Evolutionary conservation across 2,888 invertebrate genomes (phyloP), one percentile per base, ranked within the genome.

Genomic region (Pyralis farinalis): DNA sequence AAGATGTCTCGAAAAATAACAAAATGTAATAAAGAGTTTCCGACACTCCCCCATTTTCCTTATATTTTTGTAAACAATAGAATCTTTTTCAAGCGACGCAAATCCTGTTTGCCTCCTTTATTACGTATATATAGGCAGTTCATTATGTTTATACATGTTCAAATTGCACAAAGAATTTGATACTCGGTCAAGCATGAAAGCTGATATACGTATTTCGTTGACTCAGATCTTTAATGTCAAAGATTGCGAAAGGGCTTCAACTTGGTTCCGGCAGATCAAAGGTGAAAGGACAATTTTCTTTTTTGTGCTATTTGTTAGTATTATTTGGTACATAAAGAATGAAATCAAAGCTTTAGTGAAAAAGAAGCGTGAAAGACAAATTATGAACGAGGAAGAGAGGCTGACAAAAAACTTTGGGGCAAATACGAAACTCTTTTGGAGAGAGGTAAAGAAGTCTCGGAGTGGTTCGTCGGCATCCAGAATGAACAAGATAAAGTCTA

Each of bases 241-340:
- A 1, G 7, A 25, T 25, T n/a, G 7, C 7, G 25, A 25, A 25
- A 7, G 25, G 25, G 25, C 25, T 21, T n/a, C n/a, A n/a, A n/a
- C 4, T 21, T 21, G 21, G 21, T 34, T 46, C 35, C 34, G 36
- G 39, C 39, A 32, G 37, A 35, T 36, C 34, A 29, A 10, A 30
- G n/a, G 7, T 16, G 16, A 16, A 16, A 4, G 4, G 16, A 16
- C 16, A 16, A 16, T 16, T 16, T 16, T 16, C 16, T 2, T 16
- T 2, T 16, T 16, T 16, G 16, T 16, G 16, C 16, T 16, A 16
- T 16, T n/a, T 16, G 4, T 16, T 16, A 16, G 16, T 16, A 16
- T 4, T 16, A n/a, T n/a, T n/a, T n/a, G n/a, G n/a, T n/a, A n/a
- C n/a, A n/a, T n/a, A n/a, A n/a, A n/a, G n/a, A n/a, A n/a, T n/a